Percentiles rank a stretch among this genome's conserved stretches.
These are phyloP conservation scores for Castor canadensis DNA, from an alignment of 2,113 vertebrate genomes.

Conservation along the genomic window DNA sequence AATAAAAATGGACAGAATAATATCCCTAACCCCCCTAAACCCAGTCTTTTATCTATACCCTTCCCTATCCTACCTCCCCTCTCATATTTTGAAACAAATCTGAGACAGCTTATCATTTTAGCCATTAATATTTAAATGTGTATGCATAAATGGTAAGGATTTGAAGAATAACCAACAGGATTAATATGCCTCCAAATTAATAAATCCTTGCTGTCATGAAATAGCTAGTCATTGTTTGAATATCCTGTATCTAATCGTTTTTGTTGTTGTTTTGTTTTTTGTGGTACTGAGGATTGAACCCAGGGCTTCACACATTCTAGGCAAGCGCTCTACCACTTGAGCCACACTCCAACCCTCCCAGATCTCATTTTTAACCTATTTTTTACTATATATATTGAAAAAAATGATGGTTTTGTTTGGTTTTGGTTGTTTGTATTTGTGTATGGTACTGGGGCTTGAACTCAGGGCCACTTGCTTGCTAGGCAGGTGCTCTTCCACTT, in stretches of 20 bases:
- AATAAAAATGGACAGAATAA: not conserved
- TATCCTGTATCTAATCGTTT: no score
- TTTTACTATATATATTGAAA: not conserved
- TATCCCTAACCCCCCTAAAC: not conserved
- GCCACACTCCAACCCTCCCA: no score
- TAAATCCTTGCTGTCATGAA: not conserved
- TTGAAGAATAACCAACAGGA: not conserved
- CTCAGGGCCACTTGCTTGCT: no score
- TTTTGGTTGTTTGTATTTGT: not conserved
- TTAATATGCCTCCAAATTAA: not conserved
- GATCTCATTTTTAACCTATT: not conserved
- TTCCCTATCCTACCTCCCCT: not conserved
- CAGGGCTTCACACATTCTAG: no score
- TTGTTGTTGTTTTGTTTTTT: no score
- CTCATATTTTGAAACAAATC: constrained; percentile 7
- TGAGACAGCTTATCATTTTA: not conserved
- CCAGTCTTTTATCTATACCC: not conserved
- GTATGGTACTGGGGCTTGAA: no score
- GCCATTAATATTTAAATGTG: not conserved
- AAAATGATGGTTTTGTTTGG: not conserved
- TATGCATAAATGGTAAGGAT: not conserved
- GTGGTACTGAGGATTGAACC: no score
- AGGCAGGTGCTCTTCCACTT: no score
- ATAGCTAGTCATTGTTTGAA: not conserved
- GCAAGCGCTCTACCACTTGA: no score